phyloP scores from a whole-genome alignment of 2,888 invertebrate species.

The Athalia circularis region DNA sequence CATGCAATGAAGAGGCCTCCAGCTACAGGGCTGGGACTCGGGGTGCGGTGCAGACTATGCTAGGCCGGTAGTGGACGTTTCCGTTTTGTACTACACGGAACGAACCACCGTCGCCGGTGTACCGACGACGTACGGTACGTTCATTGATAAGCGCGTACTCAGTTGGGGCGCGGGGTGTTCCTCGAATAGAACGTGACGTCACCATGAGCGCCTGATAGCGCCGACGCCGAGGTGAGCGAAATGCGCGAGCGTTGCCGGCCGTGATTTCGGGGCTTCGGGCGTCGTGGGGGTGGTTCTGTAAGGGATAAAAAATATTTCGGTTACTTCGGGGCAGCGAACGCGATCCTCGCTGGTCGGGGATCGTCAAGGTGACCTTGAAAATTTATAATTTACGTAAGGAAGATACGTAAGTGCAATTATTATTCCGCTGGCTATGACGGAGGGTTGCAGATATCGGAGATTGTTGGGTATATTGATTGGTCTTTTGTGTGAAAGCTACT shows the following conservation, averaged over 20 bases:
- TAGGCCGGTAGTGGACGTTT: slow-evolving; percentile 26
- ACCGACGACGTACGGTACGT: slow-evolving; percentile 68
- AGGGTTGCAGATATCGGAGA: slow-evolving; percentile 64
- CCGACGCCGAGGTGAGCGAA: slow-evolving; percentile 53
- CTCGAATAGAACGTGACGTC: slow-evolving; percentile 57
- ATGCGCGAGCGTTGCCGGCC: slow-evolving; percentile 55
- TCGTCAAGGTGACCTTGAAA: slow-evolving; percentile 27
- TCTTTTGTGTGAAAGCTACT: slow-evolving; percentile 64
- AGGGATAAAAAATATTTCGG: slow-evolving; percentile 15
- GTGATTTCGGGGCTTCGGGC: slow-evolving; percentile 46
- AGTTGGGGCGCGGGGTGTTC: slow-evolving; percentile 58
- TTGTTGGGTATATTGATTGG: slow-evolving; percentile 71
- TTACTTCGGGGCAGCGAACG: slow-evolving; percentile 16
- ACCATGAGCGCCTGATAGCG: slow-evolving; percentile 44
- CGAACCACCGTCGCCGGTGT: slow-evolving; percentile 44
- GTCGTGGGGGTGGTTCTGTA: slow-evolving; percentile 37
- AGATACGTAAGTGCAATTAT: slow-evolving; percentile 11
- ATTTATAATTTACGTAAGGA: neutral
- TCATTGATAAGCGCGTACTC: slow-evolving; percentile 68
- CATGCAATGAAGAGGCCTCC: neutral
- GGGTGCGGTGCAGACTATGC: slow-evolving; percentile 10
- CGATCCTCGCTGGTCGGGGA: slow-evolving; percentile 28
- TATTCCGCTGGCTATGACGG: neutral
- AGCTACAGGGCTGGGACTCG: neutral
- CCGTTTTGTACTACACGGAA: slow-evolving; percentile 32